Percentiles rank a stretch among this genome's conserved stretches.
Conservation (phyloP, 2,888 invertebrate species). For the Eurois occulta region DNA sequence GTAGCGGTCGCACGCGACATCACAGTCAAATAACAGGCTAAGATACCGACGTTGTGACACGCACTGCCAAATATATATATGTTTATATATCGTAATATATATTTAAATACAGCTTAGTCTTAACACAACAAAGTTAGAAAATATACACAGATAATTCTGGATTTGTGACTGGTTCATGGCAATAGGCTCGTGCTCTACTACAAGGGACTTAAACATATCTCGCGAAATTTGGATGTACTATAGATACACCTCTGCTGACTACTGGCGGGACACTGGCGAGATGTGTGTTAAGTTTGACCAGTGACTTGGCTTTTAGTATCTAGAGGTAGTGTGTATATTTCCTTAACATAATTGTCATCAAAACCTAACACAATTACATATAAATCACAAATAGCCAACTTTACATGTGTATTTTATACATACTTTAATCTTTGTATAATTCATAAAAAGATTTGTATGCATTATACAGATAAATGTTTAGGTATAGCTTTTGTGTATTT, state of each 20-base stretch:
- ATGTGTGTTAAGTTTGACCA: not conserved
- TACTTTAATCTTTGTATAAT: slow-evolving; percentile 5
- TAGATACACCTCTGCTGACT: not conserved
- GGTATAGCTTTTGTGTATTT: slow-evolving; percentile 13
- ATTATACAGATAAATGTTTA: slow-evolving; percentile 41
- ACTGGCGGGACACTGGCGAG: not conserved
- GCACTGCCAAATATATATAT: slow-evolving; percentile 47
- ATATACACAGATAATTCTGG: not conserved
- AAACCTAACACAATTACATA: slow-evolving; percentile 19
- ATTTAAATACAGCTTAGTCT: slow-evolving; percentile 11
- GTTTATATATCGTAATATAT: slow-evolving; percentile 21
- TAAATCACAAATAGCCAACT: slow-evolving; percentile 31
- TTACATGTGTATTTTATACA: slow-evolving; percentile 32
- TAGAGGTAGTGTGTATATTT: not conserved
- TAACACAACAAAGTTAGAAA: slow-evolving; percentile 19
- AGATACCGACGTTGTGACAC: slow-evolving; percentile 53
- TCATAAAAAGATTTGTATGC: slow-evolving; percentile 24
- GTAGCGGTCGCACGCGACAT: slow-evolving; percentile 59
- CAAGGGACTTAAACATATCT: not conserved
- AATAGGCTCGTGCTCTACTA: not conserved
- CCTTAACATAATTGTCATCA: slow-evolving; percentile 7
- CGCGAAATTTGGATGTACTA: not conserved
- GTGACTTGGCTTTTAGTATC: not conserved
- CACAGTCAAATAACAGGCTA: slow-evolving; percentile 67
- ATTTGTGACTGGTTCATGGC: not conserved